phyloP scores from a whole-genome alignment of 2,888 invertebrate genomes.

The Eurytoma californica region DNA sequence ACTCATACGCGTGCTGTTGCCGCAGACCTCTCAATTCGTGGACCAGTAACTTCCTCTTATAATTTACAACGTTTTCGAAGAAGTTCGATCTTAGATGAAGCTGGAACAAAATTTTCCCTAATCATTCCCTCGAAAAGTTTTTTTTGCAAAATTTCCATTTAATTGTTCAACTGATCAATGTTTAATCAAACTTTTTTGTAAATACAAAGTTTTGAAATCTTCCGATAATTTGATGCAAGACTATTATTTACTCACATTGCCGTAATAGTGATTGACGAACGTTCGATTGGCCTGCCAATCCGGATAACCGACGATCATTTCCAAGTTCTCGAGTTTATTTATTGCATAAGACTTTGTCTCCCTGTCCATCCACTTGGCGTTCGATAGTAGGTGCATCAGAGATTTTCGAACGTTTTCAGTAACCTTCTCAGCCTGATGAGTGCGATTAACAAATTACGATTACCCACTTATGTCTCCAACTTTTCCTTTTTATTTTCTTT shows the following conservation, averaged over 20 bases:
- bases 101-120: slow-evolving; percentile 10
- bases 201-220: no score
- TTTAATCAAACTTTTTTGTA: no score
- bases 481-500: neutral
- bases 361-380: slow-evolving; percentile 51
- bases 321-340: slow-evolving; percentile 41
- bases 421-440: slow-evolving; percentile 42
- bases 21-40: slow-evolving; percentile 45
- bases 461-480: neutral
- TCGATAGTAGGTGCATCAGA: slow-evolving; percentile 25
- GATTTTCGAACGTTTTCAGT: slow-evolving; percentile 33
- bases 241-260: slow-evolving; percentile 42
- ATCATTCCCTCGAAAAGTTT: no score
- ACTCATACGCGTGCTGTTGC: slow-evolving; percentile 38
- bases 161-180: no score
- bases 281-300: slow-evolving; percentile 45
- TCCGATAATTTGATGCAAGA: neutral
- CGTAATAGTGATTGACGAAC: slow-evolving; percentile 50
- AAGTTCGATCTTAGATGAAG: slow-evolving; percentile 44
- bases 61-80: slow-evolving; percentile 51
- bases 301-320: slow-evolving; percentile 48
- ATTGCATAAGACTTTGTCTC: slow-evolving; percentile 40
- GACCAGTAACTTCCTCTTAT: slow-evolving; percentile 37
- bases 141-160: no score
- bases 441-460: neutral